These are phyloP conservation scores for Epiperipatus broadwayi DNA, from an alignment of 2,888 invertebrate species.

Conservation along the genomic window DNA sequence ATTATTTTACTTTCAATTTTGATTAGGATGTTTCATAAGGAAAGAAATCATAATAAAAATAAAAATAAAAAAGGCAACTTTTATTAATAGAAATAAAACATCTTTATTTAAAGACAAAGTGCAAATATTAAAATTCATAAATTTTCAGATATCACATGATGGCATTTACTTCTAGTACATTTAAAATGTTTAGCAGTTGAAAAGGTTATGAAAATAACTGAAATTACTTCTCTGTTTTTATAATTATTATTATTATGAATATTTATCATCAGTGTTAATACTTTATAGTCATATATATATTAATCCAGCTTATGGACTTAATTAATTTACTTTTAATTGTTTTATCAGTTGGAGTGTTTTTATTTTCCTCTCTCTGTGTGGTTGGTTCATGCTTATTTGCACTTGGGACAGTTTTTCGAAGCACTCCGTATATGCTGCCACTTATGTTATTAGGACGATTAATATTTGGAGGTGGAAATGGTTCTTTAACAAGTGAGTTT, in stretches of 20 bases:
- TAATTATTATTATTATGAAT: neutral
- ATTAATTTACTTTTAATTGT: constrained; percentile 3
- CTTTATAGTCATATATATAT: constrained; percentile 4
- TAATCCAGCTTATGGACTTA: neutral
- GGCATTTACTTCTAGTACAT: no score
- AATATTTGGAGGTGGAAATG: constrained; percentile 30
- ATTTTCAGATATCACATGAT: no score
- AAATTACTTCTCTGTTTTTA: neutral
- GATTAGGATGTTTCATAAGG: no score
- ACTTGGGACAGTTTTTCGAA: constrained; percentile 24
- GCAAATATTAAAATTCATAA: no score
- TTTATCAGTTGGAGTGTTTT: constrained; percentile 27
- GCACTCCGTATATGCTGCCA: constrained; percentile 26
- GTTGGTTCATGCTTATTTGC: constrained; percentile 28
- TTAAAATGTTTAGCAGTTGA: no score
- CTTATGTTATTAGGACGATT: constrained; percentile 29
- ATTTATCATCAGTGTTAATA: neutral
- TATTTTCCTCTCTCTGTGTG: constrained; percentile 28
- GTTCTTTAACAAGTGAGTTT: constrained; percentile 28
- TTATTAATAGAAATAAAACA: no score
- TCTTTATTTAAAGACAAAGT: no score
- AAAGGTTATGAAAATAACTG: no score
- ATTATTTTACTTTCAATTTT: no score
- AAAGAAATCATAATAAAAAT: no score
- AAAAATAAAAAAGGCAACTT: no score